Evolutionary conservation across 2,113 vertebrate species (phyloP), one percentile per base, ranked within the genome.

Genomic region (Haemorhous mexicanus): DNA sequence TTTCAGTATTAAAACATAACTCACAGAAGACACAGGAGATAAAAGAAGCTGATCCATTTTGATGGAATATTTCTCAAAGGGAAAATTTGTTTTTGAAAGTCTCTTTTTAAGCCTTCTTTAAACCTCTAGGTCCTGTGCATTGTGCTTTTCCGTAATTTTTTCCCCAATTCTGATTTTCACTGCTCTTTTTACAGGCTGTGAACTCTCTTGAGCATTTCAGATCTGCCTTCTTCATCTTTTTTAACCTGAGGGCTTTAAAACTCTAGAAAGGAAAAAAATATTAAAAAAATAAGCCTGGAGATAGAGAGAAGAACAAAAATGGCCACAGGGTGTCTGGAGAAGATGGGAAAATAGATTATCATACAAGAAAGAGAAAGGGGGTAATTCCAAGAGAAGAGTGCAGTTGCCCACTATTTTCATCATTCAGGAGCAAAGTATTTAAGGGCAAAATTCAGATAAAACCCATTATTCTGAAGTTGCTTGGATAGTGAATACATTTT

Each of bases 1-100:
- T 96, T 96, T 97, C 78, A 88, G 56, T 82, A 49, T 91, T 67
- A 95, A 95, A 95, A 87, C 16, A 63, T 62, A 77, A 94, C 92
- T 97, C 94, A 91, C 68, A 76, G 89, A 96, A 95, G 77, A 96
- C 50, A 75, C 46, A 21, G 7, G 24, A 96, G 94, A 97, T 95
- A 94, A 97, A 97, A 98, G 96, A 96, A 95, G 47, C 12, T 92
- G 72, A 95, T 85, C 59, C 28, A 62, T 97, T 97, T 96, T 95
- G 94, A 91, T 90, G 91, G 92, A 89, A 52, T 84, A 94, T 93
- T 96, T 97, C 96, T 96, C 95, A 97, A 97, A 96, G 95, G 75
- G 47, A 91, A 95, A 97, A 92, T 79, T 90, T 95, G 89, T n/a
- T 95, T 98, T 97, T 97, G 90, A 97, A 97, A 84, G 58, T 76